These are phyloP conservation scores for Cephalopholis sonnerati DNA, from an alignment of 2,113 vertebrate species.

Conservation along the genomic window DNA sequence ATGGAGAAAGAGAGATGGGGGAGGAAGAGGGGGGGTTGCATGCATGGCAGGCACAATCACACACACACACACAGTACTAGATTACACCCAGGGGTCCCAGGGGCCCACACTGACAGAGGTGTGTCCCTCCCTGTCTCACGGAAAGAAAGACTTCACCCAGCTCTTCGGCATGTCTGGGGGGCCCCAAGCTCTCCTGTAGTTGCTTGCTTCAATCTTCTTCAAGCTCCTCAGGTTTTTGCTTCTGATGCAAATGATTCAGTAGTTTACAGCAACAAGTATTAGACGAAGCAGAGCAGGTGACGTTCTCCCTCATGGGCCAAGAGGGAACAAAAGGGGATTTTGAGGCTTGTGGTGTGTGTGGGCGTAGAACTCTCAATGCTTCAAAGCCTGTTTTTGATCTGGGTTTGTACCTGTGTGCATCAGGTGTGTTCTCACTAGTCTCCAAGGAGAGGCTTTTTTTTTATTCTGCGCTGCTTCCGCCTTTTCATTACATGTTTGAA, in stretches of 20 bases:
- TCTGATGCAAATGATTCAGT: constrained; percentile 21
- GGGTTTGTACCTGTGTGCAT: constrained; percentile 61
- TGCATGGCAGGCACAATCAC: constrained; percentile 39
- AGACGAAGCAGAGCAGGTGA: constrained; percentile 55
- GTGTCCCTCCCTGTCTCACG: constrained; percentile 49
- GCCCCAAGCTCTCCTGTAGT: constrained; percentile 29
- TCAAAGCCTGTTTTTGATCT: constrained; percentile 45
- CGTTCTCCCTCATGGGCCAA: constrained; percentile 42
- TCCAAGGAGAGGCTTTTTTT: constrained; percentile 44
- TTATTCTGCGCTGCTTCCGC: neutral
- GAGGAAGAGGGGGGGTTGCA: constrained; percentile 37
- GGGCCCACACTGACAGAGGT: constrained; percentile 65
- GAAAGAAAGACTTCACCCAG: constrained; percentile 62
- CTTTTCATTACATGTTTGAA: constrained; percentile 27
- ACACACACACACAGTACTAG: constrained; percentile 49
- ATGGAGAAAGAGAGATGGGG: constrained; percentile 45
- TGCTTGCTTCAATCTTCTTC: constrained; percentile 35
- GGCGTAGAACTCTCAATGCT: constrained; percentile 13
- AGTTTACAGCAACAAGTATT: constrained; percentile 14
- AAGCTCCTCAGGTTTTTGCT: constrained; percentile 22
- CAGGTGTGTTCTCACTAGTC: constrained; percentile 63
- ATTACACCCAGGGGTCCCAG: constrained; percentile 69
- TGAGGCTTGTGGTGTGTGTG: constrained; percentile 36
- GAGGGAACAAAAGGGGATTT: constrained; percentile 68
- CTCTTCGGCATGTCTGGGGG: constrained; percentile 36